These are phyloP conservation scores for Myotis planiceps DNA, from an alignment of 2,797 vertebrate species.

Conservation along the genomic window DNA sequence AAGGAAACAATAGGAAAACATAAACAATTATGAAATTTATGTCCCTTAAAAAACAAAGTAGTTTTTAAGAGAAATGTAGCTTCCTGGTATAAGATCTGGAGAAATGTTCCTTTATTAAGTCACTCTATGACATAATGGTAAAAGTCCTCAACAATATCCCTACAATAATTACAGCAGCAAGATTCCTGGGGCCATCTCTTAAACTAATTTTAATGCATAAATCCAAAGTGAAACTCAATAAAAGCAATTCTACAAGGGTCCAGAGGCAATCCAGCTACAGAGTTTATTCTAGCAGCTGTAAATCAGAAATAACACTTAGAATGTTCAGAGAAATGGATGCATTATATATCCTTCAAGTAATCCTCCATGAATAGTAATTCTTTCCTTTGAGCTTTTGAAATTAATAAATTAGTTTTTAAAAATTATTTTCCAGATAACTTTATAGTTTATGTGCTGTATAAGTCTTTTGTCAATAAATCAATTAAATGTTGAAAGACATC, in stretches of 20 bases:
- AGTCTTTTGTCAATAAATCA: neutral
- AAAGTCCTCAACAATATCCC: constrained; percentile 20
- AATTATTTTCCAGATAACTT: neutral
- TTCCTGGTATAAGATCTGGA: constrained; percentile 11
- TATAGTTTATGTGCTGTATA: neutral
- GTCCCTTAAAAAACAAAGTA: constrained; percentile 30
- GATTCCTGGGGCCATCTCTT: neutral
- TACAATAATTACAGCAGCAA: neutral
- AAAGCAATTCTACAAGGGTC: neutral
- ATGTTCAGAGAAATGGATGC: neutral
- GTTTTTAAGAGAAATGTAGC: constrained; percentile 41
- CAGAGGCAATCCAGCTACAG: neutral
- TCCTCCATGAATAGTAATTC: neutral
- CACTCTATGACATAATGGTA: constrained; percentile 15
- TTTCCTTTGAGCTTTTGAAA: constrained; percentile 8
- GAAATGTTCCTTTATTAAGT: constrained; percentile 20
- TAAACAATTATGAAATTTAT: constrained; percentile 33
- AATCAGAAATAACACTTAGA: neutral
- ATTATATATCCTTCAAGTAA: neutral
- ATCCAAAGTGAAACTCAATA: neutral
- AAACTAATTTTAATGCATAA: neutral
- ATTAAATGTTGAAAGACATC: constrained; percentile 2
- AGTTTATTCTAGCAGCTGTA: neutral
- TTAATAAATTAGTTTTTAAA: constrained; percentile 9
- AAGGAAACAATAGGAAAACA: neutral